Conservation (phyloP, 2,113 vertebrate species). For the Paramisgurnus dabryanus region DNA sequence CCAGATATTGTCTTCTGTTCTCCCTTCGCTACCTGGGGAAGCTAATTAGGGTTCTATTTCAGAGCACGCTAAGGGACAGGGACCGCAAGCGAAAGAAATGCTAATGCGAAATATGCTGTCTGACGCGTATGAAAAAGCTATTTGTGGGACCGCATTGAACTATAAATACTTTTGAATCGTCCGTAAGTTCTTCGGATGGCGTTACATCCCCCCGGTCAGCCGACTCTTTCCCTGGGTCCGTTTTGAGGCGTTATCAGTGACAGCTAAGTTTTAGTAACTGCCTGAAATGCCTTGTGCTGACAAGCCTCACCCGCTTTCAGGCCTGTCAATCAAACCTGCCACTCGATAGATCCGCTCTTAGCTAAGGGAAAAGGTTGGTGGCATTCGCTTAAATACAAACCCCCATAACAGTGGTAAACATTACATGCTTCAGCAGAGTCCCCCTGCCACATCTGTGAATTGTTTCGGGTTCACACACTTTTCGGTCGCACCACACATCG, state of each 20-base stretch:
- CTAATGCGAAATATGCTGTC: constrained; percentile 27
- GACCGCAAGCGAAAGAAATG: constrained; percentile 24
- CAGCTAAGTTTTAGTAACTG: constrained; percentile 22
- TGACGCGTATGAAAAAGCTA: neutral
- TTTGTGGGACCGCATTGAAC: neutral
- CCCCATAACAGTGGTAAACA: constrained; percentile 28
- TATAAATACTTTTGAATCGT: neutral
- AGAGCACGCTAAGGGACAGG: constrained; percentile 31
- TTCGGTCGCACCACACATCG: neutral
- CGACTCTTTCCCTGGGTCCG: neutral
- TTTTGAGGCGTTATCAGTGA: constrained; percentile 24
- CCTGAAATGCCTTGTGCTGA: constrained; percentile 33
- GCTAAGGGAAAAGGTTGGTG: constrained; percentile 27
- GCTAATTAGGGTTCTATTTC: constrained; percentile 47
- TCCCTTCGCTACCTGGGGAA: constrained; percentile 42
- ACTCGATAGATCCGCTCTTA: constrained; percentile 1
- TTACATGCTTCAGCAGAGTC: constrained; percentile 40
- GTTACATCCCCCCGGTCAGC: constrained; percentile 22
- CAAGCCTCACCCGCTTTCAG: constrained; percentile 20
- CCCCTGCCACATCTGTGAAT: constrained; percentile 42
- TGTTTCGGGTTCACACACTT: constrained; percentile 29
- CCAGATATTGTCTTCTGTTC: constrained; percentile 40
- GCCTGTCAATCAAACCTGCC: constrained; percentile 43
- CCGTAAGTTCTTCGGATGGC: too few relatives aligned
- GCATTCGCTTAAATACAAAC: constrained; percentile 32